Conservation (phyloP, 2,113 vertebrate species). For the Octodon degus region DNA sequence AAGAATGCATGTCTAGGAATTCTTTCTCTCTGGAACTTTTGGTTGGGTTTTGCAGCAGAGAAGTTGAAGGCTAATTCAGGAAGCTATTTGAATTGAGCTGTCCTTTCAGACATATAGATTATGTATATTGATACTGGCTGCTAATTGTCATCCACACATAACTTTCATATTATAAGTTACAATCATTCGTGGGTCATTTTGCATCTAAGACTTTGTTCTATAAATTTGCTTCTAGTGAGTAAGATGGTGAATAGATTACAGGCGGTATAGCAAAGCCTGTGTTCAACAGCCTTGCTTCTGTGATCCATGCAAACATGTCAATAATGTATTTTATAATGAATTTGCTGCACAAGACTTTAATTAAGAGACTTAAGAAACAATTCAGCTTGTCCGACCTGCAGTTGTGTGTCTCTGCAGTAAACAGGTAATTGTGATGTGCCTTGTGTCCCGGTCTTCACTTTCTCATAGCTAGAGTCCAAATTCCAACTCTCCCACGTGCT, state of each 20-base stretch:
- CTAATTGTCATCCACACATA: not conserved
- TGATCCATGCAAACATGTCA: not conserved
- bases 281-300: not conserved
- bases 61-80: not conserved
- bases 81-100: not conserved
- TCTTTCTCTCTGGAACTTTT: not conserved
- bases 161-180: too few relatives aligned
- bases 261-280: accelerated
- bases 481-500: too few relatives aligned
- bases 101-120: not conserved
- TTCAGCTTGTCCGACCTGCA: accelerated
- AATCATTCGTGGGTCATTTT: not conserved
- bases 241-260: not conserved
- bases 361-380: not conserved
- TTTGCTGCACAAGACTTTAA: not conserved
- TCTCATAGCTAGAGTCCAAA: not conserved
- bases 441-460: accelerated
- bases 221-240: not conserved
- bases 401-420: accelerated
- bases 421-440: accelerated
- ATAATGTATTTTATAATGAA: not conserved
- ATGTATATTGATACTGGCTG: not conserved
- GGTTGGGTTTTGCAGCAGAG: accelerated
- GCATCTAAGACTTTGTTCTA: not conserved
- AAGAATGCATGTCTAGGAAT: not conserved